Percentiles rank a stretch among this genome's conserved stretches.
Evolutionary conservation across 92 coral and sea anemone genomes (phyloP).

Genomic region (Galaxea fascicularis): DNA sequence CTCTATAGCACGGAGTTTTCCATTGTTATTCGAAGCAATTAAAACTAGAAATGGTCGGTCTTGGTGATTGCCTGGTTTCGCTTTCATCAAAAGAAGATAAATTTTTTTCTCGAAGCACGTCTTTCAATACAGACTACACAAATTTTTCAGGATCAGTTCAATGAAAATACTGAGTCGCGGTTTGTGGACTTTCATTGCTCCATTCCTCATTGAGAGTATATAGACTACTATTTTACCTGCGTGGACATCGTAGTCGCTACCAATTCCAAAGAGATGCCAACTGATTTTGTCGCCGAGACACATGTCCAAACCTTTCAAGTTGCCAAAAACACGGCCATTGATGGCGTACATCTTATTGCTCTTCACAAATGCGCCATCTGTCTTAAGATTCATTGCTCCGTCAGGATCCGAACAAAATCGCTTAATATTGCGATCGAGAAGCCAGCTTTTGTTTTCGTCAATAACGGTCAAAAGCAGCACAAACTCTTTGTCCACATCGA

Average conservation of each 20-base stretch:
- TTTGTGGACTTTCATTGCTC: not conserved
- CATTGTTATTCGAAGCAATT: too few species aligned
- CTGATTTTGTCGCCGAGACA: constrained; percentile 71
- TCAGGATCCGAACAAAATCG: constrained; percentile 52
- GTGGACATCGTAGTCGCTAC: constrained; percentile 73
- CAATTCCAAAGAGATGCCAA: constrained; percentile 82
- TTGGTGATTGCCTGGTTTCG: too few species aligned
- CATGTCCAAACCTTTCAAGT: constrained; percentile 66
- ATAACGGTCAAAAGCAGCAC: constrained; percentile 66
- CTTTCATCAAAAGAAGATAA: too few species aligned
- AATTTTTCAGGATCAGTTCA: too few species aligned
- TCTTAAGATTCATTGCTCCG: constrained; percentile 38
- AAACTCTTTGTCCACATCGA: constrained; percentile 69
- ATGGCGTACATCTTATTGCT: constrained; percentile 76
- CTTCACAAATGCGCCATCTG: constrained; percentile 66
- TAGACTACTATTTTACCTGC: constrained; percentile 48
- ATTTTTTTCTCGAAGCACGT: too few species aligned
- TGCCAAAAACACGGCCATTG: constrained; percentile 77
- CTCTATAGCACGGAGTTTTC: too few species aligned
- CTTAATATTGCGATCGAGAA: constrained; percentile 65
- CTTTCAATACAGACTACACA: too few species aligned
- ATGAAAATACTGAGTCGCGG: too few species aligned
- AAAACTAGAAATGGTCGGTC: too few species aligned
- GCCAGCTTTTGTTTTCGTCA: constrained; percentile 83
- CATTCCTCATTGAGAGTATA: not conserved